Base-by-base conservation (phyloP, 2,113 vertebrate species). In the Xiphophorus couchianus region DNA sequence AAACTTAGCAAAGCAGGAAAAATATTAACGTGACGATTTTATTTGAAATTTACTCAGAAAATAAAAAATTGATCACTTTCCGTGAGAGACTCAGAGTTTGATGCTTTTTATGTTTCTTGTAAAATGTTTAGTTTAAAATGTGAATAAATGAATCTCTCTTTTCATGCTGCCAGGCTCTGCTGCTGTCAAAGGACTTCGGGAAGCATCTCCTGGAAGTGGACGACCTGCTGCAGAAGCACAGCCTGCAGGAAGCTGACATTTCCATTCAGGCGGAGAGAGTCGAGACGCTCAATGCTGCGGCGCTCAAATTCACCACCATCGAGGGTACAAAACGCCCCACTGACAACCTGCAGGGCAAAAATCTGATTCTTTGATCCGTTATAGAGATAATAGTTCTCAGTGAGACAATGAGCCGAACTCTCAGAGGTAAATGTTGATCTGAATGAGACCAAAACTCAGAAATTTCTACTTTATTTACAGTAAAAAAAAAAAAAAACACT, bases 161-260 rank as follows among this genome's bases (percentile, higher is more conserved):
- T 48, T 48, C 5, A 67, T 64, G 28, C 27, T 27, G 48, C 30
- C 80, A 97, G 96, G 90, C 94, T 44, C 95, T 95, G 85, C 92
- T 97, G 89, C 90, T 96, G 25, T 98, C 97, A 0, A 96, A 95
- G 86, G 97, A 99, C 39, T 89, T 95, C 37, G 97, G 97, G 58
- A 98, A 99, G 76, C 97, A 99, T 51, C 95, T 99, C 8, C 92
- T 98, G 82, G 96, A 98, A 89, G 97, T 97, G 0, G 98, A 97
- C 1, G 97, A 99, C 83, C 90, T 99, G 11, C 90, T 99, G 79
- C 98, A 99, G 95, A 98, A 98, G 71, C 98, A 98, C 0, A 89
- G 91, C 37, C 92, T 99, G 22, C 93, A 97, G 87, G 97, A 99
- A 74, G 97, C 96, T 0, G 98, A 99, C 81, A 95, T 99, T 5